Percentiles rank a stretch among this genome's conserved stretches.
phyloP scores from a whole-genome alignment of 2,113 vertebrate genomes.

The Microcebus jonahi region DNA sequence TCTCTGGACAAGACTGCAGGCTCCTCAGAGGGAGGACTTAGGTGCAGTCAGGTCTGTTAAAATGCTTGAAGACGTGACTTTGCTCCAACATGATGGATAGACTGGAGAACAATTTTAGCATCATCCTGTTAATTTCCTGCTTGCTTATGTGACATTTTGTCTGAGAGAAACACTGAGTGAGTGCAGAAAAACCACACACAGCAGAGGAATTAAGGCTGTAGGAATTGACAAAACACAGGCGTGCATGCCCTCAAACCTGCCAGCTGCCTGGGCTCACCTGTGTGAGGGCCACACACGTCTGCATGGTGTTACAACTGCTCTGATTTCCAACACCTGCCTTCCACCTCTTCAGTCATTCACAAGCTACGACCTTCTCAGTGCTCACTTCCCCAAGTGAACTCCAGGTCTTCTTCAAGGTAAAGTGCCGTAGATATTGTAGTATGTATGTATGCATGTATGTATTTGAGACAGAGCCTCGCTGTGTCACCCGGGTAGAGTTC shows the following conservation, averaged over 20 bases:
- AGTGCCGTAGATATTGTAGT: accelerated
- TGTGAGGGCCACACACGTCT: accelerated
- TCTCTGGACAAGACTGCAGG: neutral
- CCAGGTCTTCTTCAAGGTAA: neutral
- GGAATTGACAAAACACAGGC: accelerated
- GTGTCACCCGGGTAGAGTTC: too few relatives aligned
- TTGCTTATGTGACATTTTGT: neutral
- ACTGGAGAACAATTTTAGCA: neutral
- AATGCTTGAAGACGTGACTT: neutral
- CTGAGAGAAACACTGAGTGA: neutral
- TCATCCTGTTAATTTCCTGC: accelerated
- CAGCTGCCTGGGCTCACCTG: accelerated
- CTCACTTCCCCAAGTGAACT: accelerated
- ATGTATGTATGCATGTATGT: too few relatives aligned
- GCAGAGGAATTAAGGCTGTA: accelerated
- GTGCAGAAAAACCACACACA: accelerated
- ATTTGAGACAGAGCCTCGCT: too few relatives aligned
- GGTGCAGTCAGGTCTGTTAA: neutral
- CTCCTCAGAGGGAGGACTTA: too few relatives aligned
- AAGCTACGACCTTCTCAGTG: accelerated
- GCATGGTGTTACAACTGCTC: neutral
- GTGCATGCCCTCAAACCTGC: accelerated
- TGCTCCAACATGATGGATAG: accelerated
- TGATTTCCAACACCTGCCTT: neutral
- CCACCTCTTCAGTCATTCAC: accelerated